Conservation (phyloP, 2,888 invertebrate species). For the Amiota communis region DNA sequence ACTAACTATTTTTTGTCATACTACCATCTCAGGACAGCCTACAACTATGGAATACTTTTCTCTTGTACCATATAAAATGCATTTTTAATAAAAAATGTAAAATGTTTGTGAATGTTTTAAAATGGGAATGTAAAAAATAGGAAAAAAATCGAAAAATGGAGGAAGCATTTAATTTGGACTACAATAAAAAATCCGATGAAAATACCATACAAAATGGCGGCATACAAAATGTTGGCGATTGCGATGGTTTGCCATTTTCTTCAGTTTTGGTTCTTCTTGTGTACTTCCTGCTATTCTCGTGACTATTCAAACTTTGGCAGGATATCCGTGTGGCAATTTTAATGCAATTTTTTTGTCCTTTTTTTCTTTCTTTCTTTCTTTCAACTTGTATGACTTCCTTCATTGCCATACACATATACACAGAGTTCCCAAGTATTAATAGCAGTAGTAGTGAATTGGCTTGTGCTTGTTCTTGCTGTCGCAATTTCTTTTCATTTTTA, state of each 20-base stretch:
- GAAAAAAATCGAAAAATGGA: background rate
- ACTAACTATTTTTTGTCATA: background rate
- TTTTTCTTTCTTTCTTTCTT: conserved; percentile 29
- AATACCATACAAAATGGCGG: background rate
- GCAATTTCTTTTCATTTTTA: conserved; percentile 37
- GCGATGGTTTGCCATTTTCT: background rate
- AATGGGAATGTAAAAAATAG: background rate
- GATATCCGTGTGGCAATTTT: conserved; percentile 65
- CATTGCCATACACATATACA: background rate
- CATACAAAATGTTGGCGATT: conserved; percentile 4
- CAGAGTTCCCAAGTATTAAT: background rate
- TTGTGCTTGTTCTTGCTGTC: background rate
- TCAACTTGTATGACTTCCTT: conserved; percentile 27
- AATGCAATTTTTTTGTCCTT: conserved; percentile 67
- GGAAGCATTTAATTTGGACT: conserved; percentile 28
- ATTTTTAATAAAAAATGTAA: conserved; percentile 14
- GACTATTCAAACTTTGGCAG: conserved; percentile 29
- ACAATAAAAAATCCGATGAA: conserved; percentile 4
- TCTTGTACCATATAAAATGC: conserved; percentile 4
- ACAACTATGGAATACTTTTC: background rate
- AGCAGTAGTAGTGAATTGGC: background rate
- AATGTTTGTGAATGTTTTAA: background rate
- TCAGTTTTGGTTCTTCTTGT: conserved; percentile 6
- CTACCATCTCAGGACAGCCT: background rate
- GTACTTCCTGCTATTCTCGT: conserved; percentile 17